Evolutionary conservation across 1,140 invertebrate species (phyloP), one percentile per base, ranked within the genome.

Genomic region (Trichonephila inaurata): DNA sequence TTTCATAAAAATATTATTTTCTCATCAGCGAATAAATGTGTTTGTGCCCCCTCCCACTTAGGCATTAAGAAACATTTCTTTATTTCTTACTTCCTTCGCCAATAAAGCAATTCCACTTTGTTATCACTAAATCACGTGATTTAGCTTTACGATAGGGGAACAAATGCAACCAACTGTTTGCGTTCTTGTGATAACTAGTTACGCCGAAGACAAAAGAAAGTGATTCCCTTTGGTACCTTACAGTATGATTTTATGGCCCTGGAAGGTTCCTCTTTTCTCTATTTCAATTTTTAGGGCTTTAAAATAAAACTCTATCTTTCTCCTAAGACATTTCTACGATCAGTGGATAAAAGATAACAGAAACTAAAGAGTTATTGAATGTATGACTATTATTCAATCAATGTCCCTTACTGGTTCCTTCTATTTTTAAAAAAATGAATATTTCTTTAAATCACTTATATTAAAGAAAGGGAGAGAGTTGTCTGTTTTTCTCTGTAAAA

Each of bases 111-210:
- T 77, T 77, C 18, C 72, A 77, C 72, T 77, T 77, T 77, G 72
- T 77, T 77, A 77, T 77, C 72, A 77, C 72, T 77, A 77, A 77
- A 77, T 77, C 33, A 77, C 72, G 72, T 77, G 72, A 77, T 77
- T 77, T 77, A 77, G 33, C 72, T 77, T 77, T 77, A 40, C 72
- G 72, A 77, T 77, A 77, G 72, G 72, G 28, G 28, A 77, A 40
- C 72, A 77, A 77, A 77, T 77, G 33, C 72, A 77, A 77, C 72
- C 72, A 77, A 77, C 72, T 77, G 72, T 77, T 77, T 77, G 72
- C 72, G 72, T 77, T 77, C 33, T 28, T 28, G 33, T 77, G 72
- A 28, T 19, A 77, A 77, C 72, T 77, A 77, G 72, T 33, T 77
- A 77, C 72, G 14, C 33, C 33, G 33, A 77, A 16, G 72, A 18